phyloP scores from a whole-genome alignment of 2,888 invertebrate genomes.

The Galerucella calmariensis region DNA sequence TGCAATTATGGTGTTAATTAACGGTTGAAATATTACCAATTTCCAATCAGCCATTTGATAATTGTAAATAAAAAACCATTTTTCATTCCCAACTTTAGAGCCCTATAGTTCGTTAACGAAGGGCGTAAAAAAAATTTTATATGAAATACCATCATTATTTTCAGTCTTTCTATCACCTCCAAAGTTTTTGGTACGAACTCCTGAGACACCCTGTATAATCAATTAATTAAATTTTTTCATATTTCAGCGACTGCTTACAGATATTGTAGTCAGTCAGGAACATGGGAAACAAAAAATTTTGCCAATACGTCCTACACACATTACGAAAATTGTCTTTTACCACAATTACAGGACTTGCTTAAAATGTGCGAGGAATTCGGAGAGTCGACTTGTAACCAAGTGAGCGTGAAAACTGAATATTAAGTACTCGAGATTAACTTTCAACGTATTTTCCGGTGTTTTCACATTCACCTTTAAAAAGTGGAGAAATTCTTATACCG shows the following conservation, averaged over 20 bases:
- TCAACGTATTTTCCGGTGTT: background rate
- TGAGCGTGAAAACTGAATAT: conserved; percentile 37
- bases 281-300: conserved; percentile 72
- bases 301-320: conserved; percentile 71
- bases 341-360: conserved; percentile 75
- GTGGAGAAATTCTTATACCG: too few relatives aligned
- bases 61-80: too few relatives aligned
- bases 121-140: too few relatives aligned
- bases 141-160: too few relatives aligned
- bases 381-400: conserved; percentile 57
- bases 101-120: too few relatives aligned
- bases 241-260: conserved; percentile 76
- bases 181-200: too few relatives aligned
- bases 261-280: conserved; percentile 75
- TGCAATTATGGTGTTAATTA: too few relatives aligned
- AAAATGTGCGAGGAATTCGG: conserved; percentile 66
- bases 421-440: background rate
- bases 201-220: too few relatives aligned
- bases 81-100: too few relatives aligned
- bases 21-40: too few relatives aligned
- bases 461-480: background rate
- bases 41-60: too few relatives aligned
- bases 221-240: conserved; percentile 3
- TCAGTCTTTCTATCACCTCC: too few relatives aligned
- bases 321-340: conserved; percentile 82